Evolutionary conservation across 2,113 vertebrate genomes (phyloP).

Genomic region (Diadophis punctatus): DNA sequence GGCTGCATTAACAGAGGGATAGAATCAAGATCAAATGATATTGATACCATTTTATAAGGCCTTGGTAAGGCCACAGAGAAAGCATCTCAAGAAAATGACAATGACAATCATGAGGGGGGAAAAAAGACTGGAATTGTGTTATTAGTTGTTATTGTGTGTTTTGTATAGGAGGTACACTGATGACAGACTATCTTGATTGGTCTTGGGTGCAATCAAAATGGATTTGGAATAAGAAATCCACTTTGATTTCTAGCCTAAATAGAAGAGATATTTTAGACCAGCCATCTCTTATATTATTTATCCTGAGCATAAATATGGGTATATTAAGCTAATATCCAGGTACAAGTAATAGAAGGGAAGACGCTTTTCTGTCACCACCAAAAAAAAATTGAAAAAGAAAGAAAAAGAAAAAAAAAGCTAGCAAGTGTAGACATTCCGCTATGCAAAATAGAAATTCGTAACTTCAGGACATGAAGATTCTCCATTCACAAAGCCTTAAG

Average conservation of each 20-base stretch:
- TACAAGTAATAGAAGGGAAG: background rate
- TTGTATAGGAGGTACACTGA: background rate
- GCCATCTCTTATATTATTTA: background rate
- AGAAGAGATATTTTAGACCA: background rate
- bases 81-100: background rate
- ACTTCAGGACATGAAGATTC: background rate
- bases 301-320: background rate
- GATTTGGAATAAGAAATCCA: background rate
- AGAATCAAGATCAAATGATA: too few species aligned
- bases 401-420: background rate
- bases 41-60: too few species aligned
- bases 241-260: background rate
- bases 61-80: background rate
- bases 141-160: background rate
- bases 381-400: background rate
- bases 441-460: background rate
- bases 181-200: background rate
- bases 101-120: background rate
- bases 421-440: background rate
- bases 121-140: background rate
- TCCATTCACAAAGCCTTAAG: background rate
- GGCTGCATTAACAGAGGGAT: too few species aligned
- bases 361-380: background rate
- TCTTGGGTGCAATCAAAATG: background rate
- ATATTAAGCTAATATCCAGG: constrained; percentile 3